phyloP scores from a whole-genome alignment of 2,888 invertebrate species.

The Ophion ventricosus region DNA sequence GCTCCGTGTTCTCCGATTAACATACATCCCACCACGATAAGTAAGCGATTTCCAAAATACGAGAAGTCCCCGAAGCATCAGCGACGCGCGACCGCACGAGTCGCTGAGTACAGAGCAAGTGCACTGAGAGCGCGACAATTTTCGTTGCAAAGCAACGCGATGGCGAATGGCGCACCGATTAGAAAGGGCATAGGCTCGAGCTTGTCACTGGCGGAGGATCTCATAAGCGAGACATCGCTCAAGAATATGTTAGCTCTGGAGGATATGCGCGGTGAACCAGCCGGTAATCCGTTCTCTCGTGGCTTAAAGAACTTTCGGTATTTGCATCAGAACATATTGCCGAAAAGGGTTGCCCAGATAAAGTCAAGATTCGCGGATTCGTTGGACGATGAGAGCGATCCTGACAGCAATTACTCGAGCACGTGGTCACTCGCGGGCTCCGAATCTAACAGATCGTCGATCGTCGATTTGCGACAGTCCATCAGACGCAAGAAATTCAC shows the following conservation, averaged over 20 bases:
- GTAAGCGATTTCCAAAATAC: constrained; percentile 72
- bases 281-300: constrained; percentile 84
- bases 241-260: constrained; percentile 85
- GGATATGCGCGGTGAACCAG: constrained; percentile 85
- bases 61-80: constrained; percentile 66
- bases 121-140: constrained; percentile 60
- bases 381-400: constrained; percentile 82
- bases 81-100: constrained; percentile 60
- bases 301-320: constrained; percentile 87
- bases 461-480: constrained; percentile 69
- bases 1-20: constrained; percentile 61
- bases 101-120: constrained; percentile 68
- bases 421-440: constrained; percentile 73
- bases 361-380: constrained; percentile 84
- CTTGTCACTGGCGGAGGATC: constrained; percentile 76
- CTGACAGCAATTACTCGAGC: constrained; percentile 77
- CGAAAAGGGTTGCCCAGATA: constrained; percentile 86
- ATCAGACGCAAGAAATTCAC: constrained; percentile 73
- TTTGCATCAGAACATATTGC: constrained; percentile 86
- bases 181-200: constrained; percentile 70
- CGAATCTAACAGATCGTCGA: constrained; percentile 73
- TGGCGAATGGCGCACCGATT: constrained; percentile 27
- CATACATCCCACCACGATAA: constrained; percentile 64
- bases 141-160: constrained; percentile 56
- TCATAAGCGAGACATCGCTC: constrained; percentile 81